Percentiles rank a stretch among this genome's conserved stretches.
These are phyloP conservation scores for Tribolium madens DNA, from an alignment of 1,140 invertebrate species.

Conservation along the genomic window DNA sequence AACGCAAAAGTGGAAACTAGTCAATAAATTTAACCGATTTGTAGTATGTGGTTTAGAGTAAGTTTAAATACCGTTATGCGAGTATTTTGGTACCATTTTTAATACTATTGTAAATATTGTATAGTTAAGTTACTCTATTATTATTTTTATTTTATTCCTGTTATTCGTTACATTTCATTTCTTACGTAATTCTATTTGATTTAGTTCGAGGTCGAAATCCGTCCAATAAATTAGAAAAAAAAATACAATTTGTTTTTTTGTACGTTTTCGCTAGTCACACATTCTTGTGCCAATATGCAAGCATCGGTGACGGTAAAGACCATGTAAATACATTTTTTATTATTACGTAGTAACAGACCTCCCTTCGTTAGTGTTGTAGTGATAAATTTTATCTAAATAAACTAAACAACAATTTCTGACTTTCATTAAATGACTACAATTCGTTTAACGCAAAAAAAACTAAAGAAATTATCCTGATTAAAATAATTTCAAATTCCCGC, in stretches of 20 bases:
- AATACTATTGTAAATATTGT: constrained; percentile 42
- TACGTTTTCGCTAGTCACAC: constrained; percentile 51
- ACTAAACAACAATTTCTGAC: not conserved
- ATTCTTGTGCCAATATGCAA: constrained; percentile 52
- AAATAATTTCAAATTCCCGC: not conserved
- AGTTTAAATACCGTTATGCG: constrained; percentile 7
- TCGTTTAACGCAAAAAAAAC: too few species aligned
- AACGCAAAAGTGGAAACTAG: constrained; percentile 25
- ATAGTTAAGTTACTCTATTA: constrained; percentile 45
- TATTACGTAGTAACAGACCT: not conserved
- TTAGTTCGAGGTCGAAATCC: constrained; percentile 42
- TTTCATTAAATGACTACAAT: too few species aligned
- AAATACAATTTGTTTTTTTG: constrained; percentile 38
- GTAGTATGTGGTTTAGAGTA: not conserved
- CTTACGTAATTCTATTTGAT: constrained; percentile 31
- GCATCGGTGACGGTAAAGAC: constrained; percentile 48
- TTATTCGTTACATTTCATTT: constrained; percentile 35
- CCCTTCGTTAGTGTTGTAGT: not conserved
- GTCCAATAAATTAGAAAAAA: constrained; percentile 43
- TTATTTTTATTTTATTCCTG: constrained; percentile 39
- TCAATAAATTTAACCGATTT: constrained; percentile 17
- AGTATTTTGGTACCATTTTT: constrained; percentile 14
- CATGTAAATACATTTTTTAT: constrained; percentile 50
- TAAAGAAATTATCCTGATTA: too few species aligned
- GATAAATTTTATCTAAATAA: constrained; percentile 25